Evolutionary conservation across 2,888 invertebrate species (phyloP), one percentile per base, ranked within the genome.

Genomic region (Ormyrus pomaceus): DNA sequence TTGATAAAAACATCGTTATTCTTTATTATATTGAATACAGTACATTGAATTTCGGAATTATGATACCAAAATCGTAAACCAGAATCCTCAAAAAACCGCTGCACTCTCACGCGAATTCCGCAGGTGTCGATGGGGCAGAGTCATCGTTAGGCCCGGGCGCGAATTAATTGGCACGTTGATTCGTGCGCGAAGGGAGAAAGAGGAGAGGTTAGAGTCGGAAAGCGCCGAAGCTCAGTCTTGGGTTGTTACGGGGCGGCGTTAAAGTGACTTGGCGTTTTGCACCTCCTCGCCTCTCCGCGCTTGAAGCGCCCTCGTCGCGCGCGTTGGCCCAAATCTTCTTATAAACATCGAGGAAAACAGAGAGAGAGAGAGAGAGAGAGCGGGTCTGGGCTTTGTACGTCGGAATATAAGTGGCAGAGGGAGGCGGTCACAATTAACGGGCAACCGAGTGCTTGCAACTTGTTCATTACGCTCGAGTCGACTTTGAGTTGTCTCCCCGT

Each of bases 391-490:
- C 34, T 34, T 34, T 34, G n/a, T 6, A 50, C 34, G 19, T 9
- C 7, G 51, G 48, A 68, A 69, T 69, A 62, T 64, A 69, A 74
- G 79, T 79, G 74, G 65, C 53, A 51, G 34, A 11, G 11, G 19
- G 75, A 61, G 55, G 78, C 82, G 83, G 83, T 85, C 84, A 85
- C 84, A 84, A 86, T 86, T 86, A 87, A 86, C 83, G 84, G 84
- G 83, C 83, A 83, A 83, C 78, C 83, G 79, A 74, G 73, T 76
- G 82, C 82, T 83, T 84, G 83, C 83, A 86, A 87, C 87, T 87
- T 86, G 85, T 85, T 87, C 86, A 86, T 87, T 86, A 85, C 78
- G 84, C 82, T 81, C 76, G 80, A 85, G 83, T 84, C 80, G 85
- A 85, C 85, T 86, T 84, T 72, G 82, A 81, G 81, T 82, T 82